Conservation (phyloP, 53 echinoderm and acorn worm species). For the Holothuria leucospilota region DNA sequence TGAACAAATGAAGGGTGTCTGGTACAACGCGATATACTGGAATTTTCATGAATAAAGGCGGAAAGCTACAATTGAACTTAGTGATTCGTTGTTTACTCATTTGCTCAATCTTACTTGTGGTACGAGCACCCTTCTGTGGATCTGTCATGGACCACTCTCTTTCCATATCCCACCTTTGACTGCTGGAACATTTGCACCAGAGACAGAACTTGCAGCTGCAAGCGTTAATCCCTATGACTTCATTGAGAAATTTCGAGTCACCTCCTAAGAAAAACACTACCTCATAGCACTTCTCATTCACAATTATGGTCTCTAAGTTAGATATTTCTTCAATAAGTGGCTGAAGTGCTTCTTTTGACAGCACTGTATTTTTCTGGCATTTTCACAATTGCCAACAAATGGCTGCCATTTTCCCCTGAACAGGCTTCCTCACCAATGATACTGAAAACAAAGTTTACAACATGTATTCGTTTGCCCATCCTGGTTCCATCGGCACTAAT, state of each 20-base stretch:
- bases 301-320: constrained; percentile 23
- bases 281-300: constrained; percentile 2
- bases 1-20: constrained; percentile 52
- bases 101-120: neutral
- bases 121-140: constrained; percentile 1
- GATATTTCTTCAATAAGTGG: constrained; percentile 63
- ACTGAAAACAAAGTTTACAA: constrained; percentile 34
- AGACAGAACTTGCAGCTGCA: constrained; percentile 31
- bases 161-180: neutral
- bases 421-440: constrained; percentile 15
- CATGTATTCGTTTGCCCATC: constrained; percentile 24
- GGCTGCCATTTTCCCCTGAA: neutral
- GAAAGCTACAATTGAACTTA: constrained; percentile 16
- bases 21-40: constrained; percentile 16
- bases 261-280: constrained; percentile 9
- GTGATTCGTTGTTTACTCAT: neutral
- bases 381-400: constrained; percentile 52
- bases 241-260: constrained; percentile 17
- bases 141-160: constrained; percentile 44
- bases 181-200: constrained; percentile 31
- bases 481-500: constrained; percentile 42
- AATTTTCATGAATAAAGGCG: constrained; percentile 31
- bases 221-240: constrained; percentile 24
- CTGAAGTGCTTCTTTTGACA: constrained; percentile 52
- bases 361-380: constrained; percentile 64